Conservation (phyloP, 92 coral and sea anemone species). For the Heteractis magnifica region DNA sequence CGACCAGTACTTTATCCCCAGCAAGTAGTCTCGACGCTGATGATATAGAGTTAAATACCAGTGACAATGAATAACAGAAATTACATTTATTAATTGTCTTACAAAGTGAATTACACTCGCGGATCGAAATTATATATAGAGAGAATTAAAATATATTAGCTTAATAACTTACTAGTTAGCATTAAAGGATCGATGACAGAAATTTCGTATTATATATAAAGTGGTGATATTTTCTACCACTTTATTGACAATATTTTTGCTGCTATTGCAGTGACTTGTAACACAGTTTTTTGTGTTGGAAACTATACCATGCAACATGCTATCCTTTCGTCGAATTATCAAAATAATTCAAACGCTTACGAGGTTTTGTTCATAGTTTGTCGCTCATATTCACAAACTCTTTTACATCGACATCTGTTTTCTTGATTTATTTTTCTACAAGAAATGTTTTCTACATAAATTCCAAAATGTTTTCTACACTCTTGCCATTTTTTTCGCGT, state of each 20-base stretch:
- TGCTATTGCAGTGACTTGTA: slow-evolving; percentile 25
- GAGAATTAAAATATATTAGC: neutral
- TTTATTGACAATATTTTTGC: neutral
- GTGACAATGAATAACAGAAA: slow-evolving; percentile 16
- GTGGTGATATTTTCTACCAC: neutral
- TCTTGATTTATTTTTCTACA: neutral
- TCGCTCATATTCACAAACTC: neutral
- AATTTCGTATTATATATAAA: neutral
- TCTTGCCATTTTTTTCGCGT: neutral
- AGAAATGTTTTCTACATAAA: neutral
- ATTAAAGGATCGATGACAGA: neutral
- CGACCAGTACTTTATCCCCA: slow-evolving; percentile 74
- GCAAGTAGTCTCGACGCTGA: slow-evolving; percentile 77
- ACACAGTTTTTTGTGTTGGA: slow-evolving; percentile 26
- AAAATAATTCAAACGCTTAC: neutral
- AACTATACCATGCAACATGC: neutral
- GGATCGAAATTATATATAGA: slow-evolving; percentile 1
- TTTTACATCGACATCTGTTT: neutral
- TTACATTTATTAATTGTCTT: neutral
- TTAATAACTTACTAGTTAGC: neutral
- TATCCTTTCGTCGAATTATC: neutral
- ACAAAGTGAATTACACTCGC: too few species aligned
- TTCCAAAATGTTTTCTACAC: neutral
- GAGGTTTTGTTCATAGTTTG: neutral
- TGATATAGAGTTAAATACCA: slow-evolving; percentile 50